Evolutionary conservation across 2,797 vertebrate species (phyloP).

Genomic region (Sebastes itinus): DNA sequence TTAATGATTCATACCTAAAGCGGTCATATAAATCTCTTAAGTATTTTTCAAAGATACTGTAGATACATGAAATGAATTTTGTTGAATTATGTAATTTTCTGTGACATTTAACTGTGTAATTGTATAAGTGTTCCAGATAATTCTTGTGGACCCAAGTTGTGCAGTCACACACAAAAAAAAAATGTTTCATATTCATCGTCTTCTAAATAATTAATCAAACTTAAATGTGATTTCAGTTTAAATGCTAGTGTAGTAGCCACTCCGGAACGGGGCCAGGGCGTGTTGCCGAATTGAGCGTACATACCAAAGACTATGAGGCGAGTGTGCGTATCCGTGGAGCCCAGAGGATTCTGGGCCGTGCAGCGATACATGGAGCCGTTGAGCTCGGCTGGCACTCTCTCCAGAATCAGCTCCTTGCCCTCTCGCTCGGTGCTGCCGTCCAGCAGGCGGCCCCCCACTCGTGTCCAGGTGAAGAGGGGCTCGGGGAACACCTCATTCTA

Average conservation of each 20-base stretch:
- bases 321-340: slow-evolving; percentile 97
- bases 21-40: slow-evolving; percentile 47
- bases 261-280: background rate
- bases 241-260: slow-evolving; percentile 2
- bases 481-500: slow-evolving; percentile 98
- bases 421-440: slow-evolving; percentile 91
- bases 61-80: slow-evolving; percentile 39
- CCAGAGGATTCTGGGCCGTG: slow-evolving; percentile 96
- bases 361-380: slow-evolving; percentile 99
- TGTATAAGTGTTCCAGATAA: slow-evolving; percentile 39
- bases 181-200: slow-evolving; percentile 46
- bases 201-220: slow-evolving; percentile 48
- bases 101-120: slow-evolving; percentile 50
- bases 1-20: slow-evolving; percentile 75
- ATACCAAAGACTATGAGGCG: slow-evolving; percentile 97
- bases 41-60: slow-evolving; percentile 51
- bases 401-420: slow-evolving; percentile 92
- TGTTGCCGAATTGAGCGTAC: slow-evolving; percentile 24
- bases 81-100: slow-evolving; percentile 37
- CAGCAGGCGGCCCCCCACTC: slow-evolving; percentile 93
- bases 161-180: background rate
- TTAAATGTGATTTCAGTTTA: slow-evolving; percentile 37
- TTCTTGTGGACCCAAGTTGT: slow-evolving; percentile 17
- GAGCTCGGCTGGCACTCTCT: slow-evolving; percentile 93
- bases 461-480: slow-evolving; percentile 96